Conservation (phyloP, 1,140 invertebrate genomes). For the Microplitis mediator region DNA sequence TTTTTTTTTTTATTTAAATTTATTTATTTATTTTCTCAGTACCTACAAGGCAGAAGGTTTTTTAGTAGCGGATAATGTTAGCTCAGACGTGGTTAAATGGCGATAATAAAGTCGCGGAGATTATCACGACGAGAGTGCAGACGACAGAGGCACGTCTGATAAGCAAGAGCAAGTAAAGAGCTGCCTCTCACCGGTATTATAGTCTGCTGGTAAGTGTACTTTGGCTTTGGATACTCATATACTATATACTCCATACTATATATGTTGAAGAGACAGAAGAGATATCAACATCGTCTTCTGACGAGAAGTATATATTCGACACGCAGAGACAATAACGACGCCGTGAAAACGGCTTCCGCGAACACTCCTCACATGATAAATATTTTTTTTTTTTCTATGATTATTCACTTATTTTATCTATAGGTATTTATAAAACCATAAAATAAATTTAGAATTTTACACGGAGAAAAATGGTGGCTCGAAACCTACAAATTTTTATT, state of each 20-base stretch:
- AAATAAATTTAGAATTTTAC: no score
- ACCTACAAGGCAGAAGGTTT: conserved; percentile 5
- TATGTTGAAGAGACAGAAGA: not conserved
- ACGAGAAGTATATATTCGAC: conserved; percentile 15
- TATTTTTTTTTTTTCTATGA: not conserved
- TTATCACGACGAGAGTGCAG: conserved; percentile 15
- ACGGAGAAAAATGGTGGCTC: no score
- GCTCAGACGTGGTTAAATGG: conserved; percentile 19
- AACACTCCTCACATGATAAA: not conserved
- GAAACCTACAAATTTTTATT: no score
- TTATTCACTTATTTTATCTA: not conserved
- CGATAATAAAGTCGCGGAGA: conserved; percentile 31
- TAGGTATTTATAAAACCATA: no score
- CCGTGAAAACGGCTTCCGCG: conserved; percentile 15
- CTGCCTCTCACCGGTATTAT: conserved; percentile 12
- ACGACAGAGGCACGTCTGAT: conserved; percentile 18
- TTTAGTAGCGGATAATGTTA: conserved; percentile 5
- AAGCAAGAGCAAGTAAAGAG: conserved; percentile 16
- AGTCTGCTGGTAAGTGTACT: conserved; percentile 6
- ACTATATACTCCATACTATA: no score
- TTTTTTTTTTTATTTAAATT: not conserved
- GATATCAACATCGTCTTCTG: conserved; percentile 10
- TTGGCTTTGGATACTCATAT: not conserved
- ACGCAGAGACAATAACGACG: conserved; percentile 24
- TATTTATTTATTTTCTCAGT: conserved; percentile 1